A percentile compares a stretch with the other conserved stretches of the same genome.
These are phyloP conservation scores for Dasypolia templi DNA, from an alignment of 2,888 invertebrate genomes.

Conservation along the genomic window DNA sequence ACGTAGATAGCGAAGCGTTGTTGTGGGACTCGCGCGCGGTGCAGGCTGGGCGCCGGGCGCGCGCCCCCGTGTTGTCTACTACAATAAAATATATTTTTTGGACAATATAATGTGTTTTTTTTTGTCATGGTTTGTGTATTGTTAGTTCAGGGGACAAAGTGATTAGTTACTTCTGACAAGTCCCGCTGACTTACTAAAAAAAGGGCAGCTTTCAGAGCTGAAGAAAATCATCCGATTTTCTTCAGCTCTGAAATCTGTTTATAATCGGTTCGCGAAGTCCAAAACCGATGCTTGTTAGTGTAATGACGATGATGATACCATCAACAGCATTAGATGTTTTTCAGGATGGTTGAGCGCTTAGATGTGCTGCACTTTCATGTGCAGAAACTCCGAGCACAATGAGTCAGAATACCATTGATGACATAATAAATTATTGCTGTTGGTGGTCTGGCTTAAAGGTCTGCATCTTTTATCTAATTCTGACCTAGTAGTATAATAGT, in stretches of 20 bases:
- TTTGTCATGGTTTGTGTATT: background rate
- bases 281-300: background rate
- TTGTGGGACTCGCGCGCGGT: conserved; percentile 88
- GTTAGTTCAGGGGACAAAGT: background rate
- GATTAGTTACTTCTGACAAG: background rate
- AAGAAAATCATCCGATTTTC: background rate
- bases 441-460: background rate
- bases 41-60: conserved; percentile 89
- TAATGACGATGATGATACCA: background rate
- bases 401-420: background rate
- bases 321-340: background rate
- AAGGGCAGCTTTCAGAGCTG: background rate
- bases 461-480: background rate
- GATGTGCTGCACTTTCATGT: background rate
- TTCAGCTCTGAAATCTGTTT: too few relatives aligned
- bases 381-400: background rate
- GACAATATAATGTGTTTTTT: conserved; percentile 82
- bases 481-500: background rate
- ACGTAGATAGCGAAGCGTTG: conserved; percentile 89
- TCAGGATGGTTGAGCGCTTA: too few relatives aligned
- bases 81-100: conserved; percentile 91
- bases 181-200: background rate
- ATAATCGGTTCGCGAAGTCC: background rate
- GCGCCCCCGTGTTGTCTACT: conserved; percentile 89
- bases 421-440: background rate